These are phyloP conservation scores for Chaetura pelagica DNA, from an alignment of 2,113 vertebrate genomes.

Conservation along the genomic window DNA sequence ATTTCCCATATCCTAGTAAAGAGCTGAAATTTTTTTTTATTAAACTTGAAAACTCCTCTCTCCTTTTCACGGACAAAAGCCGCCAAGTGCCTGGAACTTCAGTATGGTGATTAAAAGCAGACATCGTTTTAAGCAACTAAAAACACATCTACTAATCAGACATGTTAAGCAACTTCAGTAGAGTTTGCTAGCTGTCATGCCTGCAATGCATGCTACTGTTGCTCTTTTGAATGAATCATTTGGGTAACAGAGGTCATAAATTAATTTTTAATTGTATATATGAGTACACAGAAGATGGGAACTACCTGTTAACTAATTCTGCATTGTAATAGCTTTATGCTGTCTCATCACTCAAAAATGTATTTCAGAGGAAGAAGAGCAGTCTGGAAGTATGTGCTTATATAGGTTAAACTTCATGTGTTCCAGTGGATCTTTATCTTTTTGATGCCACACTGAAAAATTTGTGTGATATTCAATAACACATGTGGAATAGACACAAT, in stretches of 20 bases:
- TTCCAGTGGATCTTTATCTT: background rate
- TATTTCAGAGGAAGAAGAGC: background rate
- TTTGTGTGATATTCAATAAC: background rate
- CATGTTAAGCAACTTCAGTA: background rate
- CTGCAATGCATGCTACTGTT: background rate
- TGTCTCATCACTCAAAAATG: background rate
- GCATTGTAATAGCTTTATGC: background rate
- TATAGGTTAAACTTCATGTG: background rate
- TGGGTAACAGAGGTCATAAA: background rate
- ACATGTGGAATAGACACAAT: background rate
- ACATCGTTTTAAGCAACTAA: background rate
- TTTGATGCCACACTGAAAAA: background rate
- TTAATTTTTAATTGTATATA: background rate
- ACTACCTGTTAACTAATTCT: background rate
- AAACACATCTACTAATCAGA: background rate
- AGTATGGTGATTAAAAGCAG: background rate
- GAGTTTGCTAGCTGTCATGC: background rate
- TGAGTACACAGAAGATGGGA: background rate
- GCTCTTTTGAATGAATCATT: constrained; percentile 5
- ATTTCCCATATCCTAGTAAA: background rate
- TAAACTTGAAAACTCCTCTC: background rate
- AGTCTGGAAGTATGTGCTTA: background rate
- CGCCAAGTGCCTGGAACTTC: background rate
- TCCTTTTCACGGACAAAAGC: background rate
- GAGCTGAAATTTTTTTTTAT: background rate